Evolutionary conservation across 2,888 invertebrate genomes (phyloP).

Genomic region (Macaria liturata): DNA sequence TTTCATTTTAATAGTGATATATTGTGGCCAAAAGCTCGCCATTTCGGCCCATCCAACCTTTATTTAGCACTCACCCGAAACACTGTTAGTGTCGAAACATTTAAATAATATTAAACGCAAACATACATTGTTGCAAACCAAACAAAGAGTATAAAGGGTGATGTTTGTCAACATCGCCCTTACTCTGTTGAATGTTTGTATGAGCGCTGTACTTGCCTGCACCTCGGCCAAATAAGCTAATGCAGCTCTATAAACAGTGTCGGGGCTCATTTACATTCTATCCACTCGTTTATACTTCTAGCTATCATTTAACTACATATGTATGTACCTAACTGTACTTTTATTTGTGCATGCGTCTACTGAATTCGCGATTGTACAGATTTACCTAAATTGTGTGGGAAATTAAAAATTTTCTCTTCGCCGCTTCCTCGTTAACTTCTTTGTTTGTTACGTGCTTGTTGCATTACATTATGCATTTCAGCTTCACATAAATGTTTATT

Average conservation of each 20-base stretch:
- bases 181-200: constrained; percentile 33
- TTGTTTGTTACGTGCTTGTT: neutral
- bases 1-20: constrained; percentile 19
- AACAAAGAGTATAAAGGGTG: constrained; percentile 68
- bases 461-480: no score
- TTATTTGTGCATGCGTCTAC: constrained; percentile 4
- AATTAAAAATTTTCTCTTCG: constrained; percentile 1
- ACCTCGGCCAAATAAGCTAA: constrained; percentile 23
- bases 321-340: constrained; percentile 4
- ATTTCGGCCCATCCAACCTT: constrained; percentile 1
- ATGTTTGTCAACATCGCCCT: constrained; percentile 74
- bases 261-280: constrained; percentile 20
- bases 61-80: constrained; percentile 30
- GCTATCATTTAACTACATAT: constrained; percentile 3
- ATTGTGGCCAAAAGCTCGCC: constrained; percentile 8
- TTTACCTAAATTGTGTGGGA: constrained; percentile 3
- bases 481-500: no score
- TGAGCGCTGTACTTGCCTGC: constrained; percentile 27
- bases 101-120: constrained; percentile 61
- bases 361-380: neutral
- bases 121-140: constrained; percentile 62
- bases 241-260: constrained; percentile 20
- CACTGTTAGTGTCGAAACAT: constrained; percentile 56
- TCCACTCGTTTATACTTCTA: constrained; percentile 16
- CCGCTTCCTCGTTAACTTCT: neutral